phyloP scores from a whole-genome alignment of 2,113 vertebrate species.

The Opisthocomus hoazin region DNA sequence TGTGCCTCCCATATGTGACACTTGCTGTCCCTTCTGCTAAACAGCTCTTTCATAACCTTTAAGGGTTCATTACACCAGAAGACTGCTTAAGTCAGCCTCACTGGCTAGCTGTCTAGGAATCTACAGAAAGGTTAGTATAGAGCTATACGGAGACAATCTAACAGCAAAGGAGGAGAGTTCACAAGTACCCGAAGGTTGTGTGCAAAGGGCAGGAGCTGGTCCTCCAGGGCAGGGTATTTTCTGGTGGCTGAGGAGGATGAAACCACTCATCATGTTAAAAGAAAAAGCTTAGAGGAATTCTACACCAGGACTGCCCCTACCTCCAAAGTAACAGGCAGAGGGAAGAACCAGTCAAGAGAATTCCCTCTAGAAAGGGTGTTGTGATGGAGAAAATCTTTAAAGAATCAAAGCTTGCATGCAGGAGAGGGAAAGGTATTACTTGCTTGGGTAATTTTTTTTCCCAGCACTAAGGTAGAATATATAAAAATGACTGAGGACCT shows the following conservation, averaged over 20 bases:
- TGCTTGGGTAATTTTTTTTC: neutral
- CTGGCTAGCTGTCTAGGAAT: neutral
- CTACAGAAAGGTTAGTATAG: neutral
- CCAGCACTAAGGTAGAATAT: neutral
- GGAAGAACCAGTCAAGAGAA: neutral
- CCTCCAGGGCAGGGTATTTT: neutral
- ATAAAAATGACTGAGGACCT: neutral
- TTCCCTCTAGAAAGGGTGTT: neutral
- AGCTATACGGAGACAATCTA: neutral
- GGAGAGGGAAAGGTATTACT: neutral
- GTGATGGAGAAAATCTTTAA: neutral
- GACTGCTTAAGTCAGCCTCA: neutral
- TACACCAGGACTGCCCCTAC: neutral
- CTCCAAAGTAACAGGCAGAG: neutral
- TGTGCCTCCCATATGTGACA: neutral
- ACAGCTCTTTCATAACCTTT: neutral
- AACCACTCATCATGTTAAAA: neutral
- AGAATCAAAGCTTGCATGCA: neutral
- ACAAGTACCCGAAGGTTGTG: rapidly evolving
- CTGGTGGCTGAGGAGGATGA: neutral
- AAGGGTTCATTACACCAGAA: neutral
- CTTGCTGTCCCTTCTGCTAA: neutral
- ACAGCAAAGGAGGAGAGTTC: neutral
- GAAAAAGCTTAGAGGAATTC: neutral
- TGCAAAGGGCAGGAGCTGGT: neutral